Evolutionary conservation across 2,797 vertebrate genomes (phyloP).

Genomic region (Lithobates sylvaticus): DNA sequence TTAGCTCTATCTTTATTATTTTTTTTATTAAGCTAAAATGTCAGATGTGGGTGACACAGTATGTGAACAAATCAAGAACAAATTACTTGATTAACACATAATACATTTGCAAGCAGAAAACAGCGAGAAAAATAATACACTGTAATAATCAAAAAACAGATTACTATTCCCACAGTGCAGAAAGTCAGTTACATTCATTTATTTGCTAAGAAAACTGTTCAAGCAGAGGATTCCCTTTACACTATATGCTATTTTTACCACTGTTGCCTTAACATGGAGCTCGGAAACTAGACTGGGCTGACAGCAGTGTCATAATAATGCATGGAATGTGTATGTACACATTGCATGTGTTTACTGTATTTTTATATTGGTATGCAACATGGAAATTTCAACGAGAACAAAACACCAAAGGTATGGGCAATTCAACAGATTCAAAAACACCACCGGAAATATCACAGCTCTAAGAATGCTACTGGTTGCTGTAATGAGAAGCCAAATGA

Average conservation of each 20-base stretch:
- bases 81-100: slow-evolving; percentile 44
- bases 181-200: slow-evolving; percentile 31
- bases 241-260: slow-evolving; percentile 7
- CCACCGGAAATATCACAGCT: no score
- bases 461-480: no score
- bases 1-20: not conserved
- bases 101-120: slow-evolving; percentile 35
- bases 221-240: slow-evolving; percentile 17
- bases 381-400: no score
- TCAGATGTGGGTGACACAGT: slow-evolving; percentile 48
- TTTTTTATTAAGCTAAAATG: slow-evolving; percentile 41
- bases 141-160: slow-evolving; percentile 30
- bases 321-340: not conserved
- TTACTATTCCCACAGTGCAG: slow-evolving; percentile 28
- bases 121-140: slow-evolving; percentile 22
- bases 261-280: not conserved
- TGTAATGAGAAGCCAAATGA: no score
- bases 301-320: not conserved
- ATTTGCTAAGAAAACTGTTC: slow-evolving; percentile 18
- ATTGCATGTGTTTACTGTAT: no score
- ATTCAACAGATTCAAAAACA: no score
- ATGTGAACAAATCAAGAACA: slow-evolving; percentile 37
- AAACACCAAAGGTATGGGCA: no score
- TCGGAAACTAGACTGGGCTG: not conserved
- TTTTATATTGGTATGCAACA: no score